Conservation (phyloP, 2,113 vertebrate species). For the Procavia capensis region DNA sequence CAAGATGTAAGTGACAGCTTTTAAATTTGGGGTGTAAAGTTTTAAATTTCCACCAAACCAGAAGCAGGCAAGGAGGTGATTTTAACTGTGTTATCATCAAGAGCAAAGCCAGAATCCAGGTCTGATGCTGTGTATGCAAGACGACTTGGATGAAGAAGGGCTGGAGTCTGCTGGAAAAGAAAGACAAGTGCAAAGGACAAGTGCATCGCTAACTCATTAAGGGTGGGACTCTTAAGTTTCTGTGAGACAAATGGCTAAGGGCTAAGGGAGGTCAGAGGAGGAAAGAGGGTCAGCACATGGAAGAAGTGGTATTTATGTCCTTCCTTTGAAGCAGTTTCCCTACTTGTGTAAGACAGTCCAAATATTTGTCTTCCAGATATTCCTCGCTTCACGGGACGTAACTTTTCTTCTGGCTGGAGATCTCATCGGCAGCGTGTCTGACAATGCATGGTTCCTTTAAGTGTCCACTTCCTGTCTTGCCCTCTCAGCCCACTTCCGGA, state of each 20-base stretch:
- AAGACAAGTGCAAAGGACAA: not conserved
- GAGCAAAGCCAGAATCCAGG: not conserved
- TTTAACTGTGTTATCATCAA: not conserved
- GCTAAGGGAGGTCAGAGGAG: not conserved
- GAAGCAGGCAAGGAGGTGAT: not conserved
- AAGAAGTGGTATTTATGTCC: not conserved
- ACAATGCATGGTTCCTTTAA: not conserved
- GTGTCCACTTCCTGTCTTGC: not conserved
- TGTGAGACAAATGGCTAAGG: not conserved
- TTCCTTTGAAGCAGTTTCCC: not conserved
- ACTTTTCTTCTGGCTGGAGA: not conserved
- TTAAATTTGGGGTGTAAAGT: not conserved
- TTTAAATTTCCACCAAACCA: not conserved
- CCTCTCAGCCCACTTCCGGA: no score
- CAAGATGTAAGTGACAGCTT: not conserved
- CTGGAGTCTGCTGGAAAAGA: not conserved
- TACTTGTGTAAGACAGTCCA: not conserved
- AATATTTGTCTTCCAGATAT: not conserved
- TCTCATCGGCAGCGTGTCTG: not conserved
- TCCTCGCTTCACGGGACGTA: not conserved
- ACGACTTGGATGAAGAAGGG: not conserved
- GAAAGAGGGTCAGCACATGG: no score
- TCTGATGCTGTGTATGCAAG: fast-evolving
- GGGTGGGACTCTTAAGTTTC: not conserved
- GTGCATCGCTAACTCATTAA: not conserved